A percentile compares a stretch with the other conserved stretches of the same genome.
Conservation (phyloP, 2,888 invertebrate species). For the Seira ritae region DNA sequence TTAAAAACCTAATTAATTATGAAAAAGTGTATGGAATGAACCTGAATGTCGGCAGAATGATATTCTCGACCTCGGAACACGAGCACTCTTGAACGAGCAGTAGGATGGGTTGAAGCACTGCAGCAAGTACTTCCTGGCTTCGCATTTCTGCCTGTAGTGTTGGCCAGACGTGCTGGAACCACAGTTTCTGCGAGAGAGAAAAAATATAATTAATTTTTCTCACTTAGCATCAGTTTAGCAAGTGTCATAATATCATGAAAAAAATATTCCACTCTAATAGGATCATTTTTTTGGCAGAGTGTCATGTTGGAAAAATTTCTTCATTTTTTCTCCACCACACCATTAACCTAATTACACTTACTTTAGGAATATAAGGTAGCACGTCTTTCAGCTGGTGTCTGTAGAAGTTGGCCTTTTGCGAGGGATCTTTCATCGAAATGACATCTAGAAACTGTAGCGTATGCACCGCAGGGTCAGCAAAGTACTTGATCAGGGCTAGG, state of each 20-base stretch:
- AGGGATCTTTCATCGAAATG: conserved; percentile 85
- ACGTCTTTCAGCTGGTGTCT: conserved; percentile 90
- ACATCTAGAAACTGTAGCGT: conserved; percentile 95
- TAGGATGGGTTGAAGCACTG: conserved; percentile 85
- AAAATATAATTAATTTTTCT: conserved; percentile 17
- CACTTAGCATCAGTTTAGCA: not conserved
- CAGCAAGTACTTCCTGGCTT: conserved; percentile 89
- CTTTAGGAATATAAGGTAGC: conserved; percentile 92
- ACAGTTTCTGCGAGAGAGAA: conserved; percentile 86
- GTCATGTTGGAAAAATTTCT: no score
- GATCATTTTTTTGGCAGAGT: not conserved
- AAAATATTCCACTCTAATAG: not conserved
- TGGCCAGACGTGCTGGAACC: conserved; percentile 96
- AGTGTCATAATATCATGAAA: not conserved
- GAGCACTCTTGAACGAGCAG: conserved; percentile 88
- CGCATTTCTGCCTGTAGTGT: conserved; percentile 90
- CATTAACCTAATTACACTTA: conserved; percentile 76
- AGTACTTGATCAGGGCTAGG: conserved; percentile 91
- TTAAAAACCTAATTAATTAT: no score
- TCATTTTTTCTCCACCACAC: not conserved
- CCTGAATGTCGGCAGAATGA: conserved; percentile 85
- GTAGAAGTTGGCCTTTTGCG: conserved; percentile 85
- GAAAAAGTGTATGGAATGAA: conserved; percentile 81
- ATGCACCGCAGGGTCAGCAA: conserved; percentile 92
- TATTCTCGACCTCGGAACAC: conserved; percentile 86